phyloP scores from a whole-genome alignment of 2,113 vertebrate species.

The Phasianus colchicus region DNA sequence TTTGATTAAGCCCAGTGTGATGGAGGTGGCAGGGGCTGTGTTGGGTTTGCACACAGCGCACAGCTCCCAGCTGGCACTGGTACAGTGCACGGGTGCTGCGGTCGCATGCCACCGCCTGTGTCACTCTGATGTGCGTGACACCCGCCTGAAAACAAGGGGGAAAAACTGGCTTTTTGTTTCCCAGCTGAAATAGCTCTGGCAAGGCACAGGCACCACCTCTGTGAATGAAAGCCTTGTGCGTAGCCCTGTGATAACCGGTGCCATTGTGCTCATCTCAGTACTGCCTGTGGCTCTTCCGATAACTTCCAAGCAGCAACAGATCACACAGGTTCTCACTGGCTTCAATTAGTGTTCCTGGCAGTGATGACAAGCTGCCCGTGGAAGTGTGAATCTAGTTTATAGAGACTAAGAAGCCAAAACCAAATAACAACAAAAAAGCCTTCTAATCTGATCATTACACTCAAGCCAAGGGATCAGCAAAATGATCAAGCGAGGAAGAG shows the following conservation, averaged over 20 bases:
- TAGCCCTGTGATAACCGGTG: accelerated
- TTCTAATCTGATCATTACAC: conserved; percentile 35
- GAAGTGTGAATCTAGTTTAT: conserved; percentile 40
- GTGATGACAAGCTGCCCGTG: neutral
- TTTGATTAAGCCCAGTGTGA: conserved; percentile 26
- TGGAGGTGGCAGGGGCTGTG: neutral
- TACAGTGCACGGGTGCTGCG: neutral
- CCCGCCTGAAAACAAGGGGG: neutral
- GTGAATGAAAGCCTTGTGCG: neutral
- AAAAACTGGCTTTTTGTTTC: conserved; percentile 25
- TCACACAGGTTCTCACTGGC: neutral
- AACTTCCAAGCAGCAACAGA: neutral
- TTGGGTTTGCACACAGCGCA: accelerated
- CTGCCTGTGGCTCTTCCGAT: accelerated
- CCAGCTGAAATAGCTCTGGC: neutral
- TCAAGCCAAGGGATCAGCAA: conserved; percentile 39
- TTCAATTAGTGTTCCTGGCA: conserved; percentile 27
- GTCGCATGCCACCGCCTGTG: neutral
- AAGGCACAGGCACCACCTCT: neutral
- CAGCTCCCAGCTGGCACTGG: neutral
- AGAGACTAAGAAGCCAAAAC: neutral
- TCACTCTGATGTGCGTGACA: neutral
- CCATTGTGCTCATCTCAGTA: neutral
- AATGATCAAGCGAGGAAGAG: conserved; percentile 32
- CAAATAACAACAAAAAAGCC: neutral